phyloP scores from a whole-genome alignment of 2,113 vertebrate genomes.

The Chinchilla lanigera region DNA sequence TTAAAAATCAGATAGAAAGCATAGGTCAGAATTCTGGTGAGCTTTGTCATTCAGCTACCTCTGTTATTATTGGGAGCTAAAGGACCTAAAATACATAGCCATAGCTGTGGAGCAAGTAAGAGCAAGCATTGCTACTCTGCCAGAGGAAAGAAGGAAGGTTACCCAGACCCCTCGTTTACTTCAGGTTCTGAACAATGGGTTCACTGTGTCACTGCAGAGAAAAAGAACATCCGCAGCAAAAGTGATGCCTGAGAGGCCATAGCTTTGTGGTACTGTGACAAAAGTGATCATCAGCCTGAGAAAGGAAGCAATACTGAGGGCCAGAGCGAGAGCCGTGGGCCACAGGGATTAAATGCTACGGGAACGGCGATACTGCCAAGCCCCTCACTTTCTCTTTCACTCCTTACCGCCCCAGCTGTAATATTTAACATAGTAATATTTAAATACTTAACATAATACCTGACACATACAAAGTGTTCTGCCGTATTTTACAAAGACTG shows the following conservation, averaged over 20 bases:
- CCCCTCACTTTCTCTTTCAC: background rate
- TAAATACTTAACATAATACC: background rate
- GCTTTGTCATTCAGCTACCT: conserved; percentile 7
- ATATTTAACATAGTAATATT: no score
- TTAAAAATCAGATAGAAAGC: background rate
- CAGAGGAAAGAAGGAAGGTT: background rate
- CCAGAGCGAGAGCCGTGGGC: background rate
- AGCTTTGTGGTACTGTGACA: background rate
- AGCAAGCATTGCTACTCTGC: background rate
- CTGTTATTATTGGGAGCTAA: background rate
- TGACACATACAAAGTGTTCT: background rate
- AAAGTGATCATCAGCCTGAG: background rate
- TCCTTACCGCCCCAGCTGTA: background rate
- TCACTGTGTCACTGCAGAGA: background rate
- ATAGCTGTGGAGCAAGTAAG: background rate
- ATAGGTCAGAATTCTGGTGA: conserved; percentile 1
- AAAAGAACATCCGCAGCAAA: conserved; percentile 17
- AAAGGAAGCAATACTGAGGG: background rate
- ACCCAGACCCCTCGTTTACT: background rate
- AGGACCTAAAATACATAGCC: background rate
- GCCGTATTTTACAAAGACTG: background rate
- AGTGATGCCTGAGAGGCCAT: background rate
- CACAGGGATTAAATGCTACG: background rate
- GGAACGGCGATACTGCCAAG: background rate
- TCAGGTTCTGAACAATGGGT: background rate